Evolutionary conservation across 2,888 invertebrate species (phyloP), one percentile per base, ranked within the genome.

Genomic region (Lasioglossum figueresi): DNA sequence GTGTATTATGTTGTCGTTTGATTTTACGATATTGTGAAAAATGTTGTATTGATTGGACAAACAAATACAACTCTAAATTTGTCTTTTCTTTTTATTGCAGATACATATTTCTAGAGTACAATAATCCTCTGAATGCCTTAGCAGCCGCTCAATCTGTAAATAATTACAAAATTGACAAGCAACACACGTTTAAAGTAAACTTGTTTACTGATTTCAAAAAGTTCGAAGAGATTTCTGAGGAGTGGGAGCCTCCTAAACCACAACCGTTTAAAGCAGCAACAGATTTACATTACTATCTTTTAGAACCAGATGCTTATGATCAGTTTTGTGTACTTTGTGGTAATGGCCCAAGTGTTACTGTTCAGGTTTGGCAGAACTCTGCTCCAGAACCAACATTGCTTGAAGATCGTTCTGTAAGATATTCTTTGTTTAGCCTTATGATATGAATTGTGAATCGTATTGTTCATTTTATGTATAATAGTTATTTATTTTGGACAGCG

Each of bases 201-300:
- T 96, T 99, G 79, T 99, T 99, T 95, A 98, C 98, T 0, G 99
- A 99, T 95, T 99, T 99, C 95, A 97, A 98, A 92, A 99, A 99
- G 97, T 98, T 98, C 96, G 97, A 97, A 87, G 97, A 97, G 91
- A 98, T 99, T 88, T 98, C 98, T 14, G 97, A 98, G 91, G 97
- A 99, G 93, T 99, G 99, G 99, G 97, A 98, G 88, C 97, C 98
- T 0, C 99, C 99, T 70, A 96, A 97, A 76, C 97, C 98, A 0
- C 97, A 98, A 93, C 97, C 98, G 0, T 99, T 98, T 95, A 97
- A 98, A 94, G 98, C 99, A 82, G 98, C 98, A 94, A 98, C 98
- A 66, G 99, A 99, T 95, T 96, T 99, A 83, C 98, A 98, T 94
- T 98, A 97, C 95, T 99, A 98, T 96, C 96, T 99, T 66, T 96